These are phyloP conservation scores for Pteropus rufus DNA, from an alignment of 2,797 vertebrate genomes.

Conservation along the genomic window DNA sequence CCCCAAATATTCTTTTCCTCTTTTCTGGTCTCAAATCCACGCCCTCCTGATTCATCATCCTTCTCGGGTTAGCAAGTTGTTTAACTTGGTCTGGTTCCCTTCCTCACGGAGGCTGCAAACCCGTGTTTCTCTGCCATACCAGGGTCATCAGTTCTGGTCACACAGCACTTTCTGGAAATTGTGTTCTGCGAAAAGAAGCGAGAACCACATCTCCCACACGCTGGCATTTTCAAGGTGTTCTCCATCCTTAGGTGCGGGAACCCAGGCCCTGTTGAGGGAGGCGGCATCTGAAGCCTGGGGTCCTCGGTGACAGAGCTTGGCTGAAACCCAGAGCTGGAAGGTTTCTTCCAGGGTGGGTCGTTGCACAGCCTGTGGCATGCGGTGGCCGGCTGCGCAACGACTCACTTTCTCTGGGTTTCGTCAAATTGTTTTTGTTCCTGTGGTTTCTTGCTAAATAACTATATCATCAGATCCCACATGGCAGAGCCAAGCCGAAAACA, in stretches of 20 bases:
- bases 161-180: neutral
- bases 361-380: neutral
- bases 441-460: conserved; percentile 69
- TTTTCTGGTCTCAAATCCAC: neutral
- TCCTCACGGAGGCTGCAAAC: neutral
- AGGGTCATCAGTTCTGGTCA: neutral
- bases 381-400: neutral
- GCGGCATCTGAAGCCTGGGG: neutral
- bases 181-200: neutral
- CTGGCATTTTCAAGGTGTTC: neutral
- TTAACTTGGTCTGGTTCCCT: neutral
- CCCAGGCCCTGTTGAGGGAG: neutral
- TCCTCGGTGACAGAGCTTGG: neutral
- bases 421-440: conserved; percentile 67
- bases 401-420: conserved; percentile 56
- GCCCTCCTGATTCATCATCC: neutral
- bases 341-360: neutral
- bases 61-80: rapidly evolving
- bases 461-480: conserved; percentile 44
- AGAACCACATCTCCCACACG: neutral
- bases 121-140: neutral
- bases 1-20: neutral
- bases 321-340: neutral
- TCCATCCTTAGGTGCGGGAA: neutral
- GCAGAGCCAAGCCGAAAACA: neutral